These are phyloP conservation scores for Myiotriccus ornatus DNA, from an alignment of 2,797 vertebrate species.

Conservation along the genomic window DNA sequence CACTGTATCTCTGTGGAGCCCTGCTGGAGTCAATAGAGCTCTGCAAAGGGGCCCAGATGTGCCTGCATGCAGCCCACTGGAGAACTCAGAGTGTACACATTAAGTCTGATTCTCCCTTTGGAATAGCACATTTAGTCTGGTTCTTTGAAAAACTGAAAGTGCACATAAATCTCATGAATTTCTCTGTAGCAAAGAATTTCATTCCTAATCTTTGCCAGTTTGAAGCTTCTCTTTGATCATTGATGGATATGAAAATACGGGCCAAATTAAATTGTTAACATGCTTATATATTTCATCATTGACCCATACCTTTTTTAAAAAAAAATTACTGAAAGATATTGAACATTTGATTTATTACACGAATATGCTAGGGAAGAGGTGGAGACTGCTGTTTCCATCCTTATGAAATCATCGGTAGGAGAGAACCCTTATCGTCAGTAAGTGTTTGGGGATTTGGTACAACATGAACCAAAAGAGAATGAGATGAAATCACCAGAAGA, in stretches of 20 bases:
- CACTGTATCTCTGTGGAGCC: background rate
- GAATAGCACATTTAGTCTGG: background rate
- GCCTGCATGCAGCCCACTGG: background rate
- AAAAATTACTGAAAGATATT: background rate
- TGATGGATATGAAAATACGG: background rate
- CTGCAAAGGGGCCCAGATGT: constrained; percentile 31
- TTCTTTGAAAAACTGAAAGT: background rate
- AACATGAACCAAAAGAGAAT: background rate
- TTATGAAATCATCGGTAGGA: background rate
- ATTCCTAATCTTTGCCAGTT: background rate
- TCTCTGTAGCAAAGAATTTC: background rate
- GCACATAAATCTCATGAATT: background rate
- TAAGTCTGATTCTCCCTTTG: background rate
- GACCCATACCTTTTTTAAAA: background rate
- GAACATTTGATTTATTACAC: background rate
- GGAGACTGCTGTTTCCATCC: background rate
- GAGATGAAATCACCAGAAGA: background rate
- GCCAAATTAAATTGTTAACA: background rate
- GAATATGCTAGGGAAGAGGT: background rate
- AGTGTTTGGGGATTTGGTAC: background rate
- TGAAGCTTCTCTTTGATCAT: background rate
- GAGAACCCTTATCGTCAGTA: background rate
- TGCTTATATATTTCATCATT: background rate
- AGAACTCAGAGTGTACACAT: background rate
- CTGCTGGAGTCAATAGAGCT: constrained; percentile 41